These are phyloP conservation scores for Riparia riparia DNA, from an alignment of 2,113 vertebrate genomes.

Conservation along the genomic window DNA sequence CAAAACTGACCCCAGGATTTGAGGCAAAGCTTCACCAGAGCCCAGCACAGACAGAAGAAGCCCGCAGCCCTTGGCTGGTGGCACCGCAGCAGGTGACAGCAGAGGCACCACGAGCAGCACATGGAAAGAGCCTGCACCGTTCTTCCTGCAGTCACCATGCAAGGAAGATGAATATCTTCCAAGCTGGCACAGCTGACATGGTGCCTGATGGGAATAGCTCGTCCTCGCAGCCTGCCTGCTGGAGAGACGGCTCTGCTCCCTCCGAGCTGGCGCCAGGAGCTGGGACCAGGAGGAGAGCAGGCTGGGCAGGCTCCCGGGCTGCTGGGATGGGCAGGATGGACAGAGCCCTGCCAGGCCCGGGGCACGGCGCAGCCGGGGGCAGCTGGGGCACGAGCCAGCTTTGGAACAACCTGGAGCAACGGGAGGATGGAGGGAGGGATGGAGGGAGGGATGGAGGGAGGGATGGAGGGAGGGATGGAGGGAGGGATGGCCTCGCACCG, in stretches of 20 bases:
- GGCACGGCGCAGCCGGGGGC: neutral
- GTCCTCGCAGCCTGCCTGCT: neutral
- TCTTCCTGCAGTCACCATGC: neutral
- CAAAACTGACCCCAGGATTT: neutral
- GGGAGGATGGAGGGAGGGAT: neutral
- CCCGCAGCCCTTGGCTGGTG: neutral
- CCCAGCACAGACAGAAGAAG: neutral
- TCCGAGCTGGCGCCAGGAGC: neutral
- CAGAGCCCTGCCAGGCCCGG: accelerated
- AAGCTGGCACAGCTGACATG: neutral
- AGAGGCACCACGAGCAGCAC: neutral
- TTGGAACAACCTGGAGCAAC: neutral
- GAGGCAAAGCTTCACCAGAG: neutral
- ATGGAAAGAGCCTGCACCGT: neutral
- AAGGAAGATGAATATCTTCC: neutral
- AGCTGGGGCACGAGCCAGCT: neutral
- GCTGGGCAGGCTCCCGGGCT: neutral
- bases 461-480: neutral
- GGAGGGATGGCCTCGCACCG: neutral
- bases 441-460: neutral
- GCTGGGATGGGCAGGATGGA: neutral
- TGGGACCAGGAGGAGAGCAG: neutral
- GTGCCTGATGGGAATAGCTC: neutral
- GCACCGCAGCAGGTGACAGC: neutral
- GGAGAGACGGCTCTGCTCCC: neutral